Base-by-base conservation (phyloP, 2,797 vertebrate genomes). In the Rhinophrynus dorsalis region DNA sequence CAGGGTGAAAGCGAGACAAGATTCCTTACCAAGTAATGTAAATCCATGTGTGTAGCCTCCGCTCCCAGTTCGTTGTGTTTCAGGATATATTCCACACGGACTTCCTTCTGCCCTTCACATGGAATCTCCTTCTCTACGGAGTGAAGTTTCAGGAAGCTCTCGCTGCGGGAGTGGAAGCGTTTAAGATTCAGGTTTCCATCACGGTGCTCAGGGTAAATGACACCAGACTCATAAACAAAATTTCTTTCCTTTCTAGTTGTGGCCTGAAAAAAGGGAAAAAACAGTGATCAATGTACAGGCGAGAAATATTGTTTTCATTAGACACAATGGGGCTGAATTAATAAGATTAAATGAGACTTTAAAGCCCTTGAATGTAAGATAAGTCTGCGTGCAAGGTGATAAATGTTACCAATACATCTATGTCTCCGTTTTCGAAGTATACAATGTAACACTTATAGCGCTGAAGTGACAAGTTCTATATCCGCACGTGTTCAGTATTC, bases 21-120 rank as follows among this genome's bases (percentile, higher is more conserved):
- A n/a, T 2, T 13, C 4, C 64, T 73, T 30, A 79, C 78, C 76
- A 79, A 37, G 29, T 75, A 67, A 73, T 15, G 10, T 63, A 40
- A 8, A 35, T 59, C 13, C 57, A 78, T 18, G 20, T 1, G 61
- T 7, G 26, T 17, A 10, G 7, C 6, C 3, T 42, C 6, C 1
- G 38, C 6, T 2, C 2, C 57, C 26, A 76, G 1, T 2, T 55
- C 47, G 6, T 44, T 26, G 35, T 11, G 11, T 7, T 40, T n/a
- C 7, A 58, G 40, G 52, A 61, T 20, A 21, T 73, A 76, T 12
- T 76, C 74, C 29, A 76, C 68, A 32, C 33, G 17, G 23, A 75
- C 51, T 23, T 74, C 33, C 26, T 76, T 52, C n/a, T 58, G 1
- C 21, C 62, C 65, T 9, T 54, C 12, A 0, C 78, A 79, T 24